Conservation (phyloP, 2,888 invertebrate species). For the Latrodectus hesperus region DNA sequence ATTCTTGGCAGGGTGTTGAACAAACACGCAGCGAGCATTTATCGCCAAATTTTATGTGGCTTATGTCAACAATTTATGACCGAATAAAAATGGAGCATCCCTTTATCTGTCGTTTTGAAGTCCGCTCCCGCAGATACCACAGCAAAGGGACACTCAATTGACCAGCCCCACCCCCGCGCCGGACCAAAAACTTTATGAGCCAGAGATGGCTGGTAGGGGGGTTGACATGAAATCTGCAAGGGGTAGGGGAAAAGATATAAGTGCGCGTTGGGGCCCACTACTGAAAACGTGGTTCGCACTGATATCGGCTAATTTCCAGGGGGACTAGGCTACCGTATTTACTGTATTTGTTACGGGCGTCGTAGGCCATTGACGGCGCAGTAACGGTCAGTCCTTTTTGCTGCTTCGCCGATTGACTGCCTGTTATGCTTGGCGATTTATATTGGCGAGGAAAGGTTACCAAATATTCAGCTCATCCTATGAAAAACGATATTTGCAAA, state of each 20-base stretch:
- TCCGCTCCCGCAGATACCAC: slow-evolving; percentile 47
- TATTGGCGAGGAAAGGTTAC: slow-evolving; percentile 21
- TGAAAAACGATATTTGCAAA: background rate
- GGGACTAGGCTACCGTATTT: slow-evolving; percentile 57
- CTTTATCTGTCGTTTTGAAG: slow-evolving; percentile 65
- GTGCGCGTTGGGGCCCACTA: slow-evolving; percentile 60
- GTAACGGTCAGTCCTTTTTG: slow-evolving; percentile 66
- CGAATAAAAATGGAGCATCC: slow-evolving; percentile 46
- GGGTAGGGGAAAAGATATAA: slow-evolving; percentile 44
- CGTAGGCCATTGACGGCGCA: slow-evolving; percentile 62
- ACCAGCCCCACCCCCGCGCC: slow-evolving; percentile 18
- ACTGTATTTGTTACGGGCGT: slow-evolving; percentile 64
- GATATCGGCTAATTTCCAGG: slow-evolving; percentile 66
- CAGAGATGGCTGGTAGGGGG: slow-evolving; percentile 13
- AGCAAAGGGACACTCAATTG: slow-evolving; percentile 62
- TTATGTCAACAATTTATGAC: slow-evolving; percentile 54
- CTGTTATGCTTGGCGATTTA: slow-evolving; percentile 53
- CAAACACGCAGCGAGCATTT: slow-evolving; percentile 17
- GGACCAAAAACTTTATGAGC: slow-evolving; percentile 54
- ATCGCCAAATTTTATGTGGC: slow-evolving; percentile 58
- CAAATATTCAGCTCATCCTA: background rate
- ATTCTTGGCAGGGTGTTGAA: slow-evolving; percentile 1
- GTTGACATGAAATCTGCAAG: slow-evolving; percentile 42
- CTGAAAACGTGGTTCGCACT: slow-evolving; percentile 65
- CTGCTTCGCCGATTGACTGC: slow-evolving; percentile 53